phyloP scores from a whole-genome alignment of 2,888 invertebrate species.

The Ceriagrion tenellum region DNA sequence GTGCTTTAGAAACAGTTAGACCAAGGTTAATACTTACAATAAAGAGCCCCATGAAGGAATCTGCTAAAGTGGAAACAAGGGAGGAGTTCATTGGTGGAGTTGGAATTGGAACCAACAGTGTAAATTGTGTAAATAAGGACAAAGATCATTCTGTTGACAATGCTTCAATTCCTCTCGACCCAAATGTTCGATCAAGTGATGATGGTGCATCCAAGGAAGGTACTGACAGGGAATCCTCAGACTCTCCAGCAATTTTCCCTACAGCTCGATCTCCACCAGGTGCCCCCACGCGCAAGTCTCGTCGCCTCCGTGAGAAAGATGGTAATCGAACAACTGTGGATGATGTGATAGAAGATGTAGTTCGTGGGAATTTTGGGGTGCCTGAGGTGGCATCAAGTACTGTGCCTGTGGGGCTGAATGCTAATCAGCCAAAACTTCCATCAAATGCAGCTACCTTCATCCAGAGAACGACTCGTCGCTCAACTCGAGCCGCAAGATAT shows the following conservation, averaged over 20 bases:
- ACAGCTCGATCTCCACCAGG: slow-evolving; percentile 65
- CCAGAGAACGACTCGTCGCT: slow-evolving; percentile 69
- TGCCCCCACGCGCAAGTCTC: slow-evolving; percentile 88
- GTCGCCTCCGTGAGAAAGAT: slow-evolving; percentile 81
- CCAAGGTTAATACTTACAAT: slow-evolving; percentile 90
- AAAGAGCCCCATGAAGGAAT: slow-evolving; percentile 80
- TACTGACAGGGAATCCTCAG: slow-evolving; percentile 68
- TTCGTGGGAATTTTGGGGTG: slow-evolving; percentile 81
- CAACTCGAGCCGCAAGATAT: slow-evolving; percentile 69
- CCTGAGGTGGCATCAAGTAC: not conserved
- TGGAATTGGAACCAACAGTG: slow-evolving; percentile 62
- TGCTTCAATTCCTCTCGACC: slow-evolving; percentile 60
- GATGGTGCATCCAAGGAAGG: slow-evolving; percentile 38
- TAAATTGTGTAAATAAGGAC: slow-evolving; percentile 58
- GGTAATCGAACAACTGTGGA: slow-evolving; percentile 89
- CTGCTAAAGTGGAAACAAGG: slow-evolving; percentile 72
- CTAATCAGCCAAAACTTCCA: slow-evolving; percentile 77
- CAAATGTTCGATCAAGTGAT: slow-evolving; percentile 25
- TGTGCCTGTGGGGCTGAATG: not conserved
- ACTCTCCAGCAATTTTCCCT: slow-evolving; percentile 69
- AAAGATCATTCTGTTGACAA: slow-evolving; percentile 65
- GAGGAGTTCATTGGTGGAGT: slow-evolving; percentile 70
- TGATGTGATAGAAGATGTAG: slow-evolving; percentile 94
- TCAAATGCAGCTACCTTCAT: slow-evolving; percentile 79
- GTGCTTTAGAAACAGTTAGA: slow-evolving; percentile 51